These are phyloP conservation scores for Phacellophora camtschatica DNA, from an alignment of 30 jellyfish, hydroid and myxozoan genomes.

Conservation along the genomic window DNA sequence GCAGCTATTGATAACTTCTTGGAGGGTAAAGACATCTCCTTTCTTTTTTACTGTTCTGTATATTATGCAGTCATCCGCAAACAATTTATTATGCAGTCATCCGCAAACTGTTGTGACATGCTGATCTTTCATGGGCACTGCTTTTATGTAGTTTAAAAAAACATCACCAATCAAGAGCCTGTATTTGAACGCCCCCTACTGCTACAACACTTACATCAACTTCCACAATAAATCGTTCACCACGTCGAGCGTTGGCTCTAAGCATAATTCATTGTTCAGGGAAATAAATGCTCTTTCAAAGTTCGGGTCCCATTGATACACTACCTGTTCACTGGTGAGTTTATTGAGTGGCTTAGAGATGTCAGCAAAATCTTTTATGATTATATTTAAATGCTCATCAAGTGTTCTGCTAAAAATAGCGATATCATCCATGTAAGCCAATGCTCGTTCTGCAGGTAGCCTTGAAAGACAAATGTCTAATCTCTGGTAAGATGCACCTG, in stretches of 20 bases:
- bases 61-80: conserved; percentile 28
- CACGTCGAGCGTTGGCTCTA: background rate
- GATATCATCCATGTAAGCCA: conserved; percentile 59
- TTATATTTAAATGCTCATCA: conserved; percentile 2
- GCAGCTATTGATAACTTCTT: background rate
- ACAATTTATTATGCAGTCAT: no score
- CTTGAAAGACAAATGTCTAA: conserved; percentile 43
- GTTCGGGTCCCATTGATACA: background rate
- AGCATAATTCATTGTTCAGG: background rate
- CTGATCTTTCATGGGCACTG: background rate
- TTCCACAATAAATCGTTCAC: background rate
- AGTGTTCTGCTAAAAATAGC: conserved; percentile 37
- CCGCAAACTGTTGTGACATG: no score
- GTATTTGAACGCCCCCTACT: background rate
- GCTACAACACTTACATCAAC: background rate
- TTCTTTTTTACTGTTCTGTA: background rate
- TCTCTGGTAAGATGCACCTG: conserved; percentile 61
- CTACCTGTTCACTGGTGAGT: background rate
- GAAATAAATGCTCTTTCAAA: background rate
- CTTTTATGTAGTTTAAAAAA: conserved; percentile 19
- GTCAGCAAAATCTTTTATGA: background rate
- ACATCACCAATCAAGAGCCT: background rate
- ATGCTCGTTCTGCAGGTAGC: conserved; percentile 50
- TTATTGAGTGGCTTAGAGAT: background rate
- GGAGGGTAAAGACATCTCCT: background rate